Conservation (phyloP, 2,113 vertebrate genomes). For the Cyprinodon brontotheroides region DNA sequence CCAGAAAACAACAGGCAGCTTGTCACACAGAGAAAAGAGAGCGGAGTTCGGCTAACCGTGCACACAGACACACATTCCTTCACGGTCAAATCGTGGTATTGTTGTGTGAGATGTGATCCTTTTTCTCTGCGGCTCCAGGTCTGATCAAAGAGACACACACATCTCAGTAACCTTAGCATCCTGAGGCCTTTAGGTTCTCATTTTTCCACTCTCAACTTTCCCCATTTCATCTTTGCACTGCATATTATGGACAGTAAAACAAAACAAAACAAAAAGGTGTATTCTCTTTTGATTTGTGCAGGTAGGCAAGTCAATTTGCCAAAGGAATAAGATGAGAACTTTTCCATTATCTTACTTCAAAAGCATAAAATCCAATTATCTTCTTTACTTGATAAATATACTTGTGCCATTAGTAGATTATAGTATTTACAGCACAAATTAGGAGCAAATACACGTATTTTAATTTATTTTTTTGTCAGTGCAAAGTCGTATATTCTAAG, state of each 20-base stretch:
- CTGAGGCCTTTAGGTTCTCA: conserved; percentile 30
- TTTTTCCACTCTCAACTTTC: conserved; percentile 12
- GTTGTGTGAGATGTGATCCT: conserved; percentile 66
- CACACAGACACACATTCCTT: conserved; percentile 61
- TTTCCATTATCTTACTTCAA: no score
- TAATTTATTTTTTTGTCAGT: no score
- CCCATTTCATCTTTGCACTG: neutral
- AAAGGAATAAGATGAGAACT: no score
- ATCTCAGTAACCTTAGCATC: conserved; percentile 43
- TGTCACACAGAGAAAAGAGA: conserved; percentile 34
- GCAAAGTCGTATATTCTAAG: neutral
- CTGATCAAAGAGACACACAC: conserved; percentile 55
- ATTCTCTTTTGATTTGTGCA: no score
- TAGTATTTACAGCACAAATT: no score
- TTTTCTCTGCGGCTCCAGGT: conserved; percentile 34
- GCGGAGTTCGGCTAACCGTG: conserved; percentile 60
- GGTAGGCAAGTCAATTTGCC: no score
- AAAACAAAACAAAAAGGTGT: no score
- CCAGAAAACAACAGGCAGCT: conserved; percentile 59
- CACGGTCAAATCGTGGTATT: conserved; percentile 64
- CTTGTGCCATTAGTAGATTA: no score
- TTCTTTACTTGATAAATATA: no score
- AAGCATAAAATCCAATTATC: no score
- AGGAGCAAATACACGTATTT: no score
- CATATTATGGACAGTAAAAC: no score